Percentiles rank a stretch among this genome's conserved stretches.
Evolutionary conservation across 2,888 invertebrate genomes (phyloP).

Genomic region (Helobdella robusta): DNA sequence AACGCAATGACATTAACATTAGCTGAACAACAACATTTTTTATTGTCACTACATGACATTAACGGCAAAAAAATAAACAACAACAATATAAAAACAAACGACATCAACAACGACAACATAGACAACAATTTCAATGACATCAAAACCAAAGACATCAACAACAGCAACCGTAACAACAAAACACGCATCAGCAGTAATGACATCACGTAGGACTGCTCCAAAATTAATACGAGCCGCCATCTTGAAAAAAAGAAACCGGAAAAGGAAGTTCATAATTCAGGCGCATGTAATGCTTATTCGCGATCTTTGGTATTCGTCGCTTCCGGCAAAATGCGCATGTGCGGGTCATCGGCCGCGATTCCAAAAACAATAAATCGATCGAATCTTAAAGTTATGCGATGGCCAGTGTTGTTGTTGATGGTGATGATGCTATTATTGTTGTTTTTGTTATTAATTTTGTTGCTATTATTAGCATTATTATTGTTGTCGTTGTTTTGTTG

Average conservation of each 20-base stretch:
- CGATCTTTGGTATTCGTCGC: slow-evolving; percentile 20
- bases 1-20: too few relatives aligned
- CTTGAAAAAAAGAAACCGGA: slow-evolving; percentile 16
- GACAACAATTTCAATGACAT: too few relatives aligned
- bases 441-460: too few relatives aligned
- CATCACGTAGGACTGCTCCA: slow-evolving; percentile 13
- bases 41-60: too few relatives aligned
- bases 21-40: too few relatives aligned
- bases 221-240: slow-evolving; percentile 21
- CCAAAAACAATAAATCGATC: slow-evolving; percentile 26
- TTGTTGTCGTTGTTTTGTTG: too few relatives aligned
- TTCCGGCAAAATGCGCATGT: slow-evolving; percentile 20
- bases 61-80: too few relatives aligned
- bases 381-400: neutral
- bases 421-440: neutral
- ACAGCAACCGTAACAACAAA: too few relatives aligned
- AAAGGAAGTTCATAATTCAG: slow-evolving; percentile 21
- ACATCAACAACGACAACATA: too few relatives aligned
- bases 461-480: too few relatives aligned
- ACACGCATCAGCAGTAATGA: slow-evolving; percentile 12
- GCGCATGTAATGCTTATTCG: slow-evolving; percentile 25
- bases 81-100: too few relatives aligned
- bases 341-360: slow-evolving; percentile 17
- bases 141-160: too few relatives aligned
- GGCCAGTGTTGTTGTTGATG: neutral